Evolutionary conservation across 1,140 invertebrate genomes (phyloP).

Genomic region (Maniola jurtina): DNA sequence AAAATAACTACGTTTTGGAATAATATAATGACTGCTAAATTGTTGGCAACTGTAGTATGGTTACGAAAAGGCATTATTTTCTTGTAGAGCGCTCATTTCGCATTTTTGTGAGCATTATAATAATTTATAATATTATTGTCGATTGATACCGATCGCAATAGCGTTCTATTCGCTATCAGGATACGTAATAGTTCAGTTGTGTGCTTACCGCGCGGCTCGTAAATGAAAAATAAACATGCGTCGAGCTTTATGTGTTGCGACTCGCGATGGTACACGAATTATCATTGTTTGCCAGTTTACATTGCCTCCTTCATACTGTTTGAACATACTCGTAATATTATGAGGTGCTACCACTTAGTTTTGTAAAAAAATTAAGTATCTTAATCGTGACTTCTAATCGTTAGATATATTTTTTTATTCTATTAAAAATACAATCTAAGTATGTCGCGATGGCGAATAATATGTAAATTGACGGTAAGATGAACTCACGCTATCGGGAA

Average conservation of each 20-base stretch:
- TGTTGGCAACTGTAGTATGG: no score
- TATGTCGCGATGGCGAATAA: no score
- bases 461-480: no score
- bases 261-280: conserved; percentile 58
- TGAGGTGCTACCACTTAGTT: conserved; percentile 8
- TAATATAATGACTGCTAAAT: no score
- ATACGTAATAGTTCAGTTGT: conserved; percentile 44
- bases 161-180: conserved; percentile 31
- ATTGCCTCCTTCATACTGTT: conserved; percentile 18
- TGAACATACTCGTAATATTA: background rate
- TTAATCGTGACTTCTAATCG: no score
- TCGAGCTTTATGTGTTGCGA: conserved; percentile 54
- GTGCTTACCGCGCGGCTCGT: conserved; percentile 49
- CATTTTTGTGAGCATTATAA: no score
- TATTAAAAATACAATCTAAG: no score
- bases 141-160: conserved; percentile 25
- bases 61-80: no score
- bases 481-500: no score
- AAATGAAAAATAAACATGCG: conserved; percentile 77
- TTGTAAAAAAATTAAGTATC: background rate
- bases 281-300: conserved; percentile 52
- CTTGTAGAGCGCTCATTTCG: no score
- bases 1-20: no score
- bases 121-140: background rate
- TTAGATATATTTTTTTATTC: no score